Base-by-base conservation (phyloP, 2,113 vertebrate species). In the Australoheros scitulus region DNA sequence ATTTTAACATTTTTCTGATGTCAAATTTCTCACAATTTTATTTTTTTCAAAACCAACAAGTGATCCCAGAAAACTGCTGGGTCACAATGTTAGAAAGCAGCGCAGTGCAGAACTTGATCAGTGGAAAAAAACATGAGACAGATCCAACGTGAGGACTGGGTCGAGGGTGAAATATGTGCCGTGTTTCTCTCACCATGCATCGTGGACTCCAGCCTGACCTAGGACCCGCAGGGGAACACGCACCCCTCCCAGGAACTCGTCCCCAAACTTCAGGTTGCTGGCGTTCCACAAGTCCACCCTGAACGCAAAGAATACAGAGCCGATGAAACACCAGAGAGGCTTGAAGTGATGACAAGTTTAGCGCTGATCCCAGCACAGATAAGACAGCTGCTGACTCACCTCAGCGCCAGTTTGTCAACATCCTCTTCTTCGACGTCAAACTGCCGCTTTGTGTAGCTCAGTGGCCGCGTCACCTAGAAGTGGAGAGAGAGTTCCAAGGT, bases 351-450 rank as follows among this genome's bases (percentile, higher is more conserved):
- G 11, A 8, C 17, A 15, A 5, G 20, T 18, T 81, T 58, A 22
- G 58, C 15, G 2, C 22, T 41, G 38, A 76, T 38, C 24, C 50
- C 4, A 7, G 58, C n/a, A 32, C 18, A 8, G 9, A 14, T 4
- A 32, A 59, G 38, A 41, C 7, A 4, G 6, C 14, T 8, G 3
- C 61, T 11, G 38, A 3, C 92, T 92, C 92, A 99, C 98, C 98
- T 97, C 83, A 99, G 95, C 2, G 98, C 98, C 88, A 99, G 96
- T 93, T 98, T 99, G 92, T 99, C 98, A 43, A 99, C 97, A 74
- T 99, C 98, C 87, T 99, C 98, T 76, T 99, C 98, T 95, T 99
- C 98, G 60, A 99, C 97, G 80, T 99, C 98, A 86, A 99, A 99
- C 85, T 99, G 97, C 15, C 98, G 97, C 85, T 97, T 98, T 89